Percentiles rank a stretch among this genome's conserved stretches.
phyloP scores from a whole-genome alignment of 2,888 invertebrate species.

The Selenia dentaria region DNA sequence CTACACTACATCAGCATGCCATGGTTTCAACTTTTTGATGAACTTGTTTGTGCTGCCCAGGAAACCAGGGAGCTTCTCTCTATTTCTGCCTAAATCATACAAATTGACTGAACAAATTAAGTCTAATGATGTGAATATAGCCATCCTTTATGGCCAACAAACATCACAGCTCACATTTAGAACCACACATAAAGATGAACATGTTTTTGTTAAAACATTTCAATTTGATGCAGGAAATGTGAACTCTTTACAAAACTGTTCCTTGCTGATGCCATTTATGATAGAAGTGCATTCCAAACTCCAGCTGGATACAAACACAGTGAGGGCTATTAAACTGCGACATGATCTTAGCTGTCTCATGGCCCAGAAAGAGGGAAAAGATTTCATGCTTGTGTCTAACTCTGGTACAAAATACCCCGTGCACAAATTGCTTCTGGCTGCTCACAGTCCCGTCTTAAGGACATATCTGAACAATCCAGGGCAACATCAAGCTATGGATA shows the following conservation, averaged over 20 bases:
- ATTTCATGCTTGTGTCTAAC: constrained; percentile 55
- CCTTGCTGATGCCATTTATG: constrained; percentile 57
- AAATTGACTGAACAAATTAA: constrained; percentile 6
- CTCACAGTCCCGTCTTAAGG: constrained; percentile 59
- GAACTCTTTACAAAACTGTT: constrained; percentile 33
- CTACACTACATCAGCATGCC: constrained; percentile 52
- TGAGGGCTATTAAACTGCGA: constrained; percentile 57
- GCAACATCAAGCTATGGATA: constrained; percentile 47
- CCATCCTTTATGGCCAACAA: constrained; percentile 5
- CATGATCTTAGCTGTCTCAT: constrained; percentile 38
- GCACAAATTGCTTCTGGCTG: constrained; percentile 63
- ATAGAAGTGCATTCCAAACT: constrained; percentile 49
- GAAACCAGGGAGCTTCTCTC: constrained; percentile 48
- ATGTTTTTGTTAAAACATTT: constrained; percentile 58
- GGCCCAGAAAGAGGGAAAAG: constrained; percentile 50
- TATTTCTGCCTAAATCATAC: constrained; percentile 47
- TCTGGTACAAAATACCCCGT: constrained; percentile 51
- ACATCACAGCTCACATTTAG: constrained; percentile 37
- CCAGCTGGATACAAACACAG: constrained; percentile 39
- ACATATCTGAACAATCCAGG: constrained; percentile 44
- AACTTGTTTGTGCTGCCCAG: constrained; percentile 66
- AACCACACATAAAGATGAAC: constrained; percentile 48
- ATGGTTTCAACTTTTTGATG: constrained; percentile 53
- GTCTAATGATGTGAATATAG: constrained; percentile 3
- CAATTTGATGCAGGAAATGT: constrained; percentile 46